These are phyloP conservation scores for Pangasius krempfi DNA, from an alignment of 2,797 vertebrate genomes.

Conservation along the genomic window DNA sequence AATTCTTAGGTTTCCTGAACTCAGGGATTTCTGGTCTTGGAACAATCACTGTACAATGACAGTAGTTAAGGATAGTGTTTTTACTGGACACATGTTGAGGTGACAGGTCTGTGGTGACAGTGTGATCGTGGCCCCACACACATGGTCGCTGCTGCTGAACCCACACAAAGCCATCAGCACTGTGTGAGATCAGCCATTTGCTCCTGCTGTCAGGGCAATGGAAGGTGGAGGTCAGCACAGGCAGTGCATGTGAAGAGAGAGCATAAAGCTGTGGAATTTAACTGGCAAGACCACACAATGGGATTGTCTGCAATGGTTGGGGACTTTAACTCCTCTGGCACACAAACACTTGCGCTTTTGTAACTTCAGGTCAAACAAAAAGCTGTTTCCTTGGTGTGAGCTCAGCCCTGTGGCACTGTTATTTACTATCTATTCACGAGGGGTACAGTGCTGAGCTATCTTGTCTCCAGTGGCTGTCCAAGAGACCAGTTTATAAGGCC, in stretches of 20 bases:
- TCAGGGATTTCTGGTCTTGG: neutral
- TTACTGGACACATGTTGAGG: constrained; percentile 51
- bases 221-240: constrained; percentile 42
- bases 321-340: constrained; percentile 1
- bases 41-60: constrained; percentile 9
- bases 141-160: constrained; percentile 34
- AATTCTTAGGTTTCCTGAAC: neutral
- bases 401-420: constrained; percentile 24
- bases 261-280: constrained; percentile 65
- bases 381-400: constrained; percentile 52
- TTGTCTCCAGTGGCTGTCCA: constrained; percentile 26
- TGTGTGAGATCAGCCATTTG: constrained; percentile 57
- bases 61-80: constrained; percentile 36
- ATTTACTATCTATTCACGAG: constrained; percentile 49
- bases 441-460: constrained; percentile 22
- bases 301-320: constrained; percentile 58
- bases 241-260: constrained; percentile 52
- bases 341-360: constrained; percentile 50
- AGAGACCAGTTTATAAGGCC: constrained; percentile 42
- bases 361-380: constrained; percentile 56
- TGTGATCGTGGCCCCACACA: constrained; percentile 41
- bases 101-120: constrained; percentile 47
- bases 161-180: constrained; percentile 42
- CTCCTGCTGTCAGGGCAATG: constrained; percentile 49
- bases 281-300: constrained; percentile 71